These are phyloP conservation scores for Ptychoptera albimana DNA, from an alignment of 2,888 invertebrate genomes.

Conservation along the genomic window DNA sequence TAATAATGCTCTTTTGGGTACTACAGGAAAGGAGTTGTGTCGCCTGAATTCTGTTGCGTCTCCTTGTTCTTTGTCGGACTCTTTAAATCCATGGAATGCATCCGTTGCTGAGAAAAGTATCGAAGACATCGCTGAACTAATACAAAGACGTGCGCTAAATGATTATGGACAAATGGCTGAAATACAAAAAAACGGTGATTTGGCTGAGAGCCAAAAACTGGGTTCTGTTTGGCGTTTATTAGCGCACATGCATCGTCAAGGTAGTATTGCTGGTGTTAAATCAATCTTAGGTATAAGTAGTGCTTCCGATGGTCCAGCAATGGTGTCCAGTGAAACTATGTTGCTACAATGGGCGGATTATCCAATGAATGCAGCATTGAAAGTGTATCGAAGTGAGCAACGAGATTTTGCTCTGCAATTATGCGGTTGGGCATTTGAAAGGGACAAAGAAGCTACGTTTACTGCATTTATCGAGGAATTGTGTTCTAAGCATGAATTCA, in stretches of 20 bases:
- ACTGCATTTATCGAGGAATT: constrained; percentile 47
- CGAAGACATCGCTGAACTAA: constrained; percentile 49
- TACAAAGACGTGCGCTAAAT: constrained; percentile 46
- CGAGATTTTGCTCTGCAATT: constrained; percentile 67
- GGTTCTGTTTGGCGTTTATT: constrained; percentile 58
- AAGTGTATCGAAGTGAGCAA: constrained; percentile 43
- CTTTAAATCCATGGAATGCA: constrained; percentile 5
- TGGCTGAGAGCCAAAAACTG: constrained; percentile 57
- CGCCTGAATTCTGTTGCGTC: constrained; percentile 1
- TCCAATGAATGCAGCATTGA: constrained; percentile 6
- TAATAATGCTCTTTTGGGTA: constrained; percentile 17
- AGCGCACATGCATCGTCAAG: constrained; percentile 34
- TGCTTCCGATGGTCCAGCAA: constrained; percentile 15
- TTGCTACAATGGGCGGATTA: constrained; percentile 27
- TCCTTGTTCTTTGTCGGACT: constrained; percentile 6
- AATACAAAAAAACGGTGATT: constrained; percentile 61
- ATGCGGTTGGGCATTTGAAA: constrained; percentile 82
- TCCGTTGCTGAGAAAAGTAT: constrained; percentile 4
- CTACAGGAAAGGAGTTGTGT: constrained; percentile 4
- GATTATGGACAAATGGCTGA: constrained; percentile 62
- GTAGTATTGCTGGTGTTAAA: constrained; percentile 39
- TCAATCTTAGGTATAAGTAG: constrained; percentile 25
- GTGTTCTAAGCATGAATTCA: constrained; percentile 52
- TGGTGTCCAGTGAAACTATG: constrained; percentile 22
- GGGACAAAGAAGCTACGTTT: constrained; percentile 39